Percentiles rank a stretch among this genome's conserved stretches.
These are phyloP conservation scores for Caracal caracal DNA, from an alignment of 2,113 vertebrate species.

Conservation along the genomic window DNA sequence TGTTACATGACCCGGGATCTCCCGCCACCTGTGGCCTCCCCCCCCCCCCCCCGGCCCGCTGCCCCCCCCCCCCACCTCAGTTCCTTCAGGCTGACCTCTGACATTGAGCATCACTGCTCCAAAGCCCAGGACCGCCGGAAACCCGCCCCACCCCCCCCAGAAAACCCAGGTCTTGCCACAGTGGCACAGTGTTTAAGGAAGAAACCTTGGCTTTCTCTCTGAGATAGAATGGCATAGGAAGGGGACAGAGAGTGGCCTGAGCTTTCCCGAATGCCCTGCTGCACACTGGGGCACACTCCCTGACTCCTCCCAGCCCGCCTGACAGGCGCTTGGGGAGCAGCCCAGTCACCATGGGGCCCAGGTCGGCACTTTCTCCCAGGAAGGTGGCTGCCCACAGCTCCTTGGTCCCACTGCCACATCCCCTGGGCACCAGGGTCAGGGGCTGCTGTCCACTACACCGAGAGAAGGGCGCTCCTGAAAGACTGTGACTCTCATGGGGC, in stretches of 20 bases:
- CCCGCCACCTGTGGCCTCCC: neutral
- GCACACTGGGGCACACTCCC: rapidly evolving
- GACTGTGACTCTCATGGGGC: neutral
- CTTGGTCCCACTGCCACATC: rapidly evolving
- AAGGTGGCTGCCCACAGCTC: neutral
- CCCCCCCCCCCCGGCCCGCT: too few relatives aligned
- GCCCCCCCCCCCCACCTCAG: too few relatives aligned
- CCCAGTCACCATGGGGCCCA: rapidly evolving
- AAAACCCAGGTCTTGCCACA: neutral
- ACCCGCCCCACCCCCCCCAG: too few relatives aligned
- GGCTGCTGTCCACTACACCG: neutral
- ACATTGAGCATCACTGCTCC: neutral
- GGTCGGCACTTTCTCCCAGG: neutral
- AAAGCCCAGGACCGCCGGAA: neutral
- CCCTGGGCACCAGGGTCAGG: neutral
- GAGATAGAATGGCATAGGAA: neutral
- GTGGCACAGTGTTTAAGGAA: neutral
- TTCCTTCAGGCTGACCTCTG: neutral
- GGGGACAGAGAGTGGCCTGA: neutral
- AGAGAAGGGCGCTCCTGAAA: neutral
- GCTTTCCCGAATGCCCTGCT: neutral
- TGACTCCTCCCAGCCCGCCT: neutral
- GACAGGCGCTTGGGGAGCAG: neutral
- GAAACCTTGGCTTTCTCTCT: neutral
- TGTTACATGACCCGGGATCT: rapidly evolving